Evolutionary conservation across 2,113 vertebrate genomes (phyloP).

Genomic region (Stegostoma tigrinum): DNA sequence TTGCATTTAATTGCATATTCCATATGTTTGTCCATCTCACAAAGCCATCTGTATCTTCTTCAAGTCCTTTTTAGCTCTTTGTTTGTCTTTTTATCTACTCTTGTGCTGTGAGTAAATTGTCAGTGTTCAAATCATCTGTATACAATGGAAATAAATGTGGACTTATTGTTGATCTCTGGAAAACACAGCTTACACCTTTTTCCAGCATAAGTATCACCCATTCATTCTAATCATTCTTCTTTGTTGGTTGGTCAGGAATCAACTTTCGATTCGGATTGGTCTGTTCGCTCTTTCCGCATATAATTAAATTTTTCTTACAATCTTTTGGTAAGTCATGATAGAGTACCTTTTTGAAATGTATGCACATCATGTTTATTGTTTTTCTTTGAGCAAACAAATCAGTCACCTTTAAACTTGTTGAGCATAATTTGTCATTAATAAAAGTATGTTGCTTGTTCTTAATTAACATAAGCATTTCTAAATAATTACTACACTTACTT

Average conservation of each 20-base stretch:
- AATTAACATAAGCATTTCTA: not conserved
- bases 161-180: not conserved
- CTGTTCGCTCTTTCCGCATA: not conserved
- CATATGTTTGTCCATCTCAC: not conserved
- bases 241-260: not conserved
- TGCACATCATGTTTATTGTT: not conserved
- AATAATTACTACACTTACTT: not conserved
- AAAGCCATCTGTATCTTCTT: not conserved
- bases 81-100: not conserved
- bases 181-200: not conserved
- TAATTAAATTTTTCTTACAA: not conserved
- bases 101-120: not conserved
- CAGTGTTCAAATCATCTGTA: not conserved
- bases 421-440: not conserved
- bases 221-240: not conserved
- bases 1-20: not conserved
- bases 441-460: not conserved
- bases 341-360: not conserved
- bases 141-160: not conserved
- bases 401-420: not conserved
- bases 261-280: not conserved
- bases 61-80: not conserved
- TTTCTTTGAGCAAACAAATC: not conserved
- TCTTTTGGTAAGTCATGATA: not conserved
- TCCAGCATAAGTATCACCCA: not conserved